Evolutionary conservation across 2,113 vertebrate species (phyloP).

Genomic region (Brachypteracias leptosomus): DNA sequence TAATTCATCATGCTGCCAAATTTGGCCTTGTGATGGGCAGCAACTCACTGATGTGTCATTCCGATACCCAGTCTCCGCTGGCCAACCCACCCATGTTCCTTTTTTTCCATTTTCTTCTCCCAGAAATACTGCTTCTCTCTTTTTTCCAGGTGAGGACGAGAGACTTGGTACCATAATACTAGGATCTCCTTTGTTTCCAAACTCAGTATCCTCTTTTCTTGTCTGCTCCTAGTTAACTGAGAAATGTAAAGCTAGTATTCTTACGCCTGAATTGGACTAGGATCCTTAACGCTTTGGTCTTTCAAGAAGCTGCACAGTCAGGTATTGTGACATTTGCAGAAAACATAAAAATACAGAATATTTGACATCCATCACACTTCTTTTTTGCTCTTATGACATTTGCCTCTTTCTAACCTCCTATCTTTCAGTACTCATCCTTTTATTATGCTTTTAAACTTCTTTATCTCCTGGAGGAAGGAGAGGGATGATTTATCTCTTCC

Average conservation of each 20-base stretch:
- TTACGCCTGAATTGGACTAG: background rate
- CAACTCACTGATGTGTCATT: background rate
- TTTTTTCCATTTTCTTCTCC: background rate
- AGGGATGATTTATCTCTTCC: slow-evolving; percentile 48
- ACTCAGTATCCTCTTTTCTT: background rate
- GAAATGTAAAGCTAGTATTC: background rate
- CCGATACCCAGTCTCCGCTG: background rate
- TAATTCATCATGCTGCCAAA: background rate
- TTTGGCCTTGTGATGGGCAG: rapidly evolving
- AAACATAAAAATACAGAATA: background rate
- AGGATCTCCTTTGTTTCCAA: background rate
- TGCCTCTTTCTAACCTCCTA: background rate
- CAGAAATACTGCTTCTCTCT: background rate
- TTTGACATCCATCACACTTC: background rate
- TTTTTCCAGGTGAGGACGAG: background rate
- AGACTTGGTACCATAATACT: background rate
- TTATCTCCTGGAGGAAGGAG: background rate
- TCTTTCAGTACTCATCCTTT: background rate
- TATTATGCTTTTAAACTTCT: background rate
- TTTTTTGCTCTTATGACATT: background rate
- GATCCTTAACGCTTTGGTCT: background rate
- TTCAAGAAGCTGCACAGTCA: background rate
- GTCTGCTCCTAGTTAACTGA: background rate
- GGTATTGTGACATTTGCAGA: background rate
- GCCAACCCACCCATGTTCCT: background rate